phyloP scores from a whole-genome alignment of 2,113 vertebrate genomes.

The Clarias gariepinus region DNA sequence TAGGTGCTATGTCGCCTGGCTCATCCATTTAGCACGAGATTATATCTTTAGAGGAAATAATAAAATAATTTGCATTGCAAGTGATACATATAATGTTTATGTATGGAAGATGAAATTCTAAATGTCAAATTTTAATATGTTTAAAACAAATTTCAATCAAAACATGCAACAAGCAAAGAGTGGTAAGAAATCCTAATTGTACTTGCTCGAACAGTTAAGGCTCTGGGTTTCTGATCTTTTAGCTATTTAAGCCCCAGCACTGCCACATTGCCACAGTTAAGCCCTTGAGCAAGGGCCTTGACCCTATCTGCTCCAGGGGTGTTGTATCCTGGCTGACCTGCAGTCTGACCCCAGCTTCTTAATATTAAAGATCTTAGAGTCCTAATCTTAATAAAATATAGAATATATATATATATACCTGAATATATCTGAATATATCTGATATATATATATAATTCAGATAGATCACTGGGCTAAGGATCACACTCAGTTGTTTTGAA shows the following conservation, averaged over 20 bases:
- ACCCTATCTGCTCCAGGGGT: too few relatives aligned
- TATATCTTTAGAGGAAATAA: slow-evolving; percentile 15
- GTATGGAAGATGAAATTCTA: slow-evolving; percentile 1
- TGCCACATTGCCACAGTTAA: too few relatives aligned
- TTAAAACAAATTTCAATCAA: not conserved
- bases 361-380: too few relatives aligned
- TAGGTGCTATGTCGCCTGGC: slow-evolving; percentile 9
- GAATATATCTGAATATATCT: too few relatives aligned
- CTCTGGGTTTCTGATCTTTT: too few relatives aligned
- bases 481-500: not conserved
- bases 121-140: not conserved
- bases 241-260: too few relatives aligned
- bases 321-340: too few relatives aligned
- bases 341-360: too few relatives aligned
- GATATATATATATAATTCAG: not conserved
- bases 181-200: not conserved
- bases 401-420: not conserved
- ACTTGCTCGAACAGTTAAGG: not conserved
- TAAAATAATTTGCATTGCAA: not conserved
- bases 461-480: not conserved
- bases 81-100: not conserved
- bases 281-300: too few relatives aligned
- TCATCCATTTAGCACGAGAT: not conserved
- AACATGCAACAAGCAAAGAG: not conserved
- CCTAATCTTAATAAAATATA: not conserved